These are phyloP conservation scores for Bombycilla garrulus DNA, from an alignment of 2,113 vertebrate species.

Conservation along the genomic window DNA sequence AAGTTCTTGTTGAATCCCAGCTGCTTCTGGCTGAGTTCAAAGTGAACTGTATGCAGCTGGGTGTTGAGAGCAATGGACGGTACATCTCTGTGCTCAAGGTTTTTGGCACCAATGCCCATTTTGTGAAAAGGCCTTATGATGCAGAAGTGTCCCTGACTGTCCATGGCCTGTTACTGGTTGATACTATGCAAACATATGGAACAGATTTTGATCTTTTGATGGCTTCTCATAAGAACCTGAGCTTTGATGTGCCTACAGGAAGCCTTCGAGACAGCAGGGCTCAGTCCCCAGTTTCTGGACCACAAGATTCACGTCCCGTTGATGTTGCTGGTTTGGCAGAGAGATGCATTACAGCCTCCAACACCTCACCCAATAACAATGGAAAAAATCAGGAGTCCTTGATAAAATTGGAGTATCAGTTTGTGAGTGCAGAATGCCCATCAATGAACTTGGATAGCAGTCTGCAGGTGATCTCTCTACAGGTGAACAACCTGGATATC, in stretches of 20 bases:
- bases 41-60: slow-evolving; percentile 96
- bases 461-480: slow-evolving; percentile 89
- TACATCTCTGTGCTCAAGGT: slow-evolving; percentile 98
- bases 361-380: background rate
- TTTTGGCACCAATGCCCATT: slow-evolving; percentile 92
- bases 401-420: slow-evolving; percentile 95
- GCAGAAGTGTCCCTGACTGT: slow-evolving; percentile 92
- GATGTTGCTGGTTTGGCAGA: background rate
- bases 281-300: slow-evolving; percentile 80
- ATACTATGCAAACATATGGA: slow-evolving; percentile 94
- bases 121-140: slow-evolving; percentile 96
- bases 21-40: slow-evolving; percentile 94
- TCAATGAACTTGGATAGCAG: slow-evolving; percentile 94
- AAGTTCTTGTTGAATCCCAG: slow-evolving; percentile 93
- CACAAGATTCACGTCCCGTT: background rate
- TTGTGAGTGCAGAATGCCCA: slow-evolving; percentile 95
- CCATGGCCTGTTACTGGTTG: slow-evolving; percentile 91
- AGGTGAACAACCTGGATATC: slow-evolving; percentile 96
- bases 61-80: slow-evolving; percentile 89
- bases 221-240: slow-evolving; percentile 96
- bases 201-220: slow-evolving; percentile 96
- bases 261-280: slow-evolving; percentile 89
- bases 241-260: slow-evolving; percentile 93
- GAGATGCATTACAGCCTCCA: background rate
- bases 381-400: slow-evolving; percentile 87